Evolutionary conservation across 2,797 vertebrate species (phyloP).

Genomic region (Parauchenoglanis ngamensis): DNA sequence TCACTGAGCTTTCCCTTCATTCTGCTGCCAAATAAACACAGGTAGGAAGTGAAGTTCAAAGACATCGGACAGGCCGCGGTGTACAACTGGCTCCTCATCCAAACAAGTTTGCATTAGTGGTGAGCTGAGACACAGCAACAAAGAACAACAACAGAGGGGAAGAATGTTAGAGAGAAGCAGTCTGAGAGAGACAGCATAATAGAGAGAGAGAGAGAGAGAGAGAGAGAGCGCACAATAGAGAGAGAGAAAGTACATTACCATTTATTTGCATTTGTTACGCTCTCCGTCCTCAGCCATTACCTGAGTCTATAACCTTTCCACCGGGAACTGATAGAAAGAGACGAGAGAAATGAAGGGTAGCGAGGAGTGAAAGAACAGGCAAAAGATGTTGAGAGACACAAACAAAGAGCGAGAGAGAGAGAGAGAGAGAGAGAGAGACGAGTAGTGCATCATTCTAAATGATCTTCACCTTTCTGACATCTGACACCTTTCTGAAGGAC

Average conservation of each 20-base stretch:
- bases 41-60: background rate
- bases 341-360: conserved; percentile 19
- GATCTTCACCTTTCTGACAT: conserved; percentile 22
- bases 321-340: conserved; percentile 14
- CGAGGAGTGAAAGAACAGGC: background rate
- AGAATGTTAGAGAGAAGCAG: background rate
- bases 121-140: background rate
- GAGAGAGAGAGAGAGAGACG: background rate
- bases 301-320: conserved; percentile 15
- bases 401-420: background rate
- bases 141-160: background rate
- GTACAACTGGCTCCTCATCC: background rate
- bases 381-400: background rate
- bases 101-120: background rate
- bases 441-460: conserved; percentile 8
- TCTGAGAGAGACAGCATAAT: background rate
- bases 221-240: background rate
- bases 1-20: background rate
- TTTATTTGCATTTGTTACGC: conserved; percentile 6
- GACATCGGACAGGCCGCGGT: background rate
- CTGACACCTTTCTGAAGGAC: background rate
- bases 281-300: conserved; percentile 7
- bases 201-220: background rate
- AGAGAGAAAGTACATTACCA: conserved; percentile 5
- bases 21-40: background rate